Conservation (phyloP, 2,113 vertebrate genomes). For the Erythrocercus mccallii region DNA sequence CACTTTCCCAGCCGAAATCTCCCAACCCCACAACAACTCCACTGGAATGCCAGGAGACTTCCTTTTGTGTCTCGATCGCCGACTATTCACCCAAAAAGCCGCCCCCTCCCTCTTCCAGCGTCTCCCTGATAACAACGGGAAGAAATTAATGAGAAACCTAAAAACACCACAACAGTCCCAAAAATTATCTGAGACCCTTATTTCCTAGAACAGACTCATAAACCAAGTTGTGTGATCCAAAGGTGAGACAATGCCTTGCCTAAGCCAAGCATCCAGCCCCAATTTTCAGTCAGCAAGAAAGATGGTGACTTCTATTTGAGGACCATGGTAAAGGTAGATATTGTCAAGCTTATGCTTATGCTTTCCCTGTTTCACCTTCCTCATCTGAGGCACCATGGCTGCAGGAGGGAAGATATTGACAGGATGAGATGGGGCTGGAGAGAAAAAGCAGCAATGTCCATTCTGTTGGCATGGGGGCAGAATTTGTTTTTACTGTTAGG, state of each 20-base stretch:
- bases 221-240: background rate
- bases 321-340: background rate
- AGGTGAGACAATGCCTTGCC: background rate
- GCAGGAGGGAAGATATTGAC: background rate
- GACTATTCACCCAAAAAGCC: background rate
- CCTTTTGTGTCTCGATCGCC: background rate
- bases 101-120: fast-evolving
- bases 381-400: background rate
- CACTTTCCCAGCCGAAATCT: background rate
- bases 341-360: background rate
- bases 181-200: background rate
- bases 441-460: background rate
- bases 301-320: background rate
- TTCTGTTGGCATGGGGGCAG: fast-evolving
- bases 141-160: background rate
- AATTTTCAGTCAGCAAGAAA: background rate
- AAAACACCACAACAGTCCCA: background rate
- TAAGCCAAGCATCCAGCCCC: background rate
- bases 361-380: background rate
- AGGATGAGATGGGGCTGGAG: background rate
- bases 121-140: background rate
- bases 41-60: background rate
- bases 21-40: background rate
- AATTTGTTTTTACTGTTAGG: background rate
- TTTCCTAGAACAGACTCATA: background rate